Evolutionary conservation across 2,797 vertebrate species (phyloP).

Genomic region (Pseudochaenichthys georgianus): DNA sequence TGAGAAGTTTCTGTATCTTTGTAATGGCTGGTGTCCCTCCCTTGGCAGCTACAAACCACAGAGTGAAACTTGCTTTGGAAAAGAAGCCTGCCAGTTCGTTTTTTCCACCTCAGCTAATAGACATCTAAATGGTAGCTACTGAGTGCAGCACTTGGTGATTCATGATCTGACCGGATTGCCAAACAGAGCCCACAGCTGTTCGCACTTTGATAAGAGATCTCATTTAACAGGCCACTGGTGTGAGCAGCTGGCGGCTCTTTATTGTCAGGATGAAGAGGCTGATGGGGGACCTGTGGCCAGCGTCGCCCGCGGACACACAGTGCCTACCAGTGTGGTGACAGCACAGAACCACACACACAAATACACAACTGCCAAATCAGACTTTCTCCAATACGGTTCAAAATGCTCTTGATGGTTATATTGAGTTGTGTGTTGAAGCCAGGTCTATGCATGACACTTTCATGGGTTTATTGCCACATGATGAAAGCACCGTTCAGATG

Average conservation of each 20-base stretch:
- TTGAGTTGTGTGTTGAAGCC: too few species aligned
- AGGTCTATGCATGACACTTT: too few species aligned
- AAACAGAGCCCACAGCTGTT: conserved; percentile 63
- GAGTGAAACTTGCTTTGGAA: conserved; percentile 25
- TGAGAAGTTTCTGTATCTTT: not conserved
- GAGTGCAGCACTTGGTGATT: conserved; percentile 51
- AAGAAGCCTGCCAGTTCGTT: conserved; percentile 14
- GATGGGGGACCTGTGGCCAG: conserved; percentile 40
- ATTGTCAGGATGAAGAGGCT: conserved; percentile 56
- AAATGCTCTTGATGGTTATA: too few species aligned
- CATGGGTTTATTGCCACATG: too few species aligned
- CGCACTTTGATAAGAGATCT: conserved; percentile 69
- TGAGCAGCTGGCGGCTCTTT: conserved; percentile 60
- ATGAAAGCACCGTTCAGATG: conserved; percentile 18
- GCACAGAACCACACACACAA: not conserved
- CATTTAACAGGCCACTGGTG: conserved; percentile 60
- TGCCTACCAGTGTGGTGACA: not conserved
- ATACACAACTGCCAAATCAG: conserved; percentile 14
- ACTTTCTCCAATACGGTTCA: not conserved
- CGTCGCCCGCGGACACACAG: not conserved
- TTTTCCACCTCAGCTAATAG: not conserved
- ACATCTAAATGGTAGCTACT: conserved; percentile 34
- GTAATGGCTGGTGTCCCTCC: not conserved
- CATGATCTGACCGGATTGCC: conserved; percentile 53
- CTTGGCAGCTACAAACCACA: not conserved